Evolutionary conservation across 2,797 vertebrate genomes (phyloP), one percentile per base, ranked within the genome.

Genomic region (Parauchenoglanis punctatus): DNA sequence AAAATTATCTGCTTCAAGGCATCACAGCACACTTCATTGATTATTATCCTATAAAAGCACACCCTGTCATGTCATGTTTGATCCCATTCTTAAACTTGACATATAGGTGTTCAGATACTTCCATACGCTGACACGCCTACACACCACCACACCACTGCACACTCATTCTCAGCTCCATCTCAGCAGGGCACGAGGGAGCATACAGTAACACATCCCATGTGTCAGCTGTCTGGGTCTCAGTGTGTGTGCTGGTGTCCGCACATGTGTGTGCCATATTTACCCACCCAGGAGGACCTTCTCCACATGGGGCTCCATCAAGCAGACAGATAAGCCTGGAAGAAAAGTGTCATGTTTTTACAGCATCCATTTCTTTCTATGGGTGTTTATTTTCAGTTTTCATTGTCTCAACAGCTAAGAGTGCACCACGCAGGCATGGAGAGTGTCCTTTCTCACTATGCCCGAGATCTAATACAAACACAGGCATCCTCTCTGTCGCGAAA

Each of bases 231-330:
- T 94, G 94, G 92, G 93, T 93, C 94, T 94, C 94, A 94, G 94
- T 93, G 93, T 86, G 89, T 93, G 94, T 93, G 94, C 92, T 89
- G 92, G 94, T 95, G 94, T 93, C 93, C 93, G 92, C 93, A 96
- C 96, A 96, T 96, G 96, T 96, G 97, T 95, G 94, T 92, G 90
- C 96, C 96, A 95, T 93, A 95, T 97, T 96, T 96, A 95, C 95
- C 92, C 90, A 92, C 87, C 88, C 94, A 94, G 87, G 89, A 93
- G 92, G 90, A 93, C 93, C 90, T 87, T 92, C 91, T 90, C 88
- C 87, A 88, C 95, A 95, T 94, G 92, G 89, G 91, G 90, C 87
- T 90, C 88, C 91, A 92, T 94, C 92, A 94, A 95, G 94, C 93
- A 94, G 91, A 90, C 87, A 77, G 86, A 88, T 87, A 84, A 88